Conservation (phyloP, 1,140 invertebrate species). For the Panagrolaimus sp. region DNA sequence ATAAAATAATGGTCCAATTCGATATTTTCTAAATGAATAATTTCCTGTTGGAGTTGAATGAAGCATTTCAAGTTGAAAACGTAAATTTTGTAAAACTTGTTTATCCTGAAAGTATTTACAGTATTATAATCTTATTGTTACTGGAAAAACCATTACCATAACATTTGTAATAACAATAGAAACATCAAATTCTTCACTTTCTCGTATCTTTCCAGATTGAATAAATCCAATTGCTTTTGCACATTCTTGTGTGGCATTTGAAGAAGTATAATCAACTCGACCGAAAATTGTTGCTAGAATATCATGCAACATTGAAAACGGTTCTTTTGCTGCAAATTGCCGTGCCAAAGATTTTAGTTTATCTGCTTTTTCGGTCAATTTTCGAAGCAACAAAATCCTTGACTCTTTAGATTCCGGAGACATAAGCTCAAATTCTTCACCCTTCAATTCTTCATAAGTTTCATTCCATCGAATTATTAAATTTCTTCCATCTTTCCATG, state of each 20-base stretch:
- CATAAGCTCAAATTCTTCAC: neutral
- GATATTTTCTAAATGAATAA: neutral
- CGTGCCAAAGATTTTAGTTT: neutral
- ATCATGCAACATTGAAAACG: constrained; percentile 4
- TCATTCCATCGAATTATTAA: neutral
- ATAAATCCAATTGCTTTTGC: neutral
- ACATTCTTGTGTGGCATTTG: neutral
- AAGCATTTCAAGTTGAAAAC: neutral
- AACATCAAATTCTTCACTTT: constrained; percentile 6
- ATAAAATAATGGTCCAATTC: neutral
- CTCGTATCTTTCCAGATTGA: neutral
- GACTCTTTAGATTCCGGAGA: neutral
- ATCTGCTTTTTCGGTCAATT: neutral
- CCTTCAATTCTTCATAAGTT: neutral
- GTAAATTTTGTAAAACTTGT: neutral
- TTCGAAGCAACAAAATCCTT: neutral
- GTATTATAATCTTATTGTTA: too few species aligned
- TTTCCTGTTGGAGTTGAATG: neutral
- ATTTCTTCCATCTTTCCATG: neutral
- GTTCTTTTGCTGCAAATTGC: neutral
- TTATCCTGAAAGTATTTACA: constrained; percentile 8
- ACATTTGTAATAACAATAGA: constrained; percentile 3
- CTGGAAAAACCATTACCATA: too few species aligned
- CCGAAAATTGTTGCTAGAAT: neutral
- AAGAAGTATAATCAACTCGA: neutral